These are phyloP conservation scores for Apogon hyalosoma DNA, from an alignment of 2,797 vertebrate genomes.

Conservation along the genomic window DNA sequence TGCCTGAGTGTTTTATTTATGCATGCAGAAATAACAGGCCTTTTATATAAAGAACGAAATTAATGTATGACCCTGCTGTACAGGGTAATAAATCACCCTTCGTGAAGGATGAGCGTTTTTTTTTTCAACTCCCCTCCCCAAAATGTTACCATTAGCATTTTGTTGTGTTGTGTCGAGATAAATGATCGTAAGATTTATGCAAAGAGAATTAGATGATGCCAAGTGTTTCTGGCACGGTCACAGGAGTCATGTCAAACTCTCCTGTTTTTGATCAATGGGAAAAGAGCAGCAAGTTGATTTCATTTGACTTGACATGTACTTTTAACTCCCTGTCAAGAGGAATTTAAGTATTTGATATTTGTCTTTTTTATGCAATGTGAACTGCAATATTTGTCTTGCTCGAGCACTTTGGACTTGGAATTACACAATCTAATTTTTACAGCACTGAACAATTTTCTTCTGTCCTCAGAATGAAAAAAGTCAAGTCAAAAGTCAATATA, in stretches of 20 bases:
- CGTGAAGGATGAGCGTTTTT: constrained; percentile 70
- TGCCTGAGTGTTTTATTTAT: constrained; percentile 78
- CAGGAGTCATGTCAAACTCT: constrained; percentile 63
- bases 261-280: constrained; percentile 69
- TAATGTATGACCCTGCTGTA: constrained; percentile 78
- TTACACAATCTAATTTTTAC: constrained; percentile 26
- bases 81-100: constrained; percentile 81
- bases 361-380: constrained; percentile 34
- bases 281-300: constrained; percentile 67
- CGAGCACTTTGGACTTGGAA: constrained; percentile 12
- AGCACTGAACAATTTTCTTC: constrained; percentile 35
- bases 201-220: constrained; percentile 74
- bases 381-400: constrained; percentile 50
- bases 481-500: constrained; percentile 8
- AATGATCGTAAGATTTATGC: constrained; percentile 77
- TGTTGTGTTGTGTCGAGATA: constrained; percentile 73
- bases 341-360: constrained; percentile 65
- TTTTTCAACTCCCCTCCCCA: constrained; percentile 50
- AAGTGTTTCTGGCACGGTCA: constrained; percentile 71
- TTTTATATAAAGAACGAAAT: constrained; percentile 83
- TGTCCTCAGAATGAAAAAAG: constrained; percentile 26
- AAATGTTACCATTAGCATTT: constrained; percentile 84
- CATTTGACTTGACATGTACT: constrained; percentile 63
- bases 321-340: constrained; percentile 66
- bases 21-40: constrained; percentile 78